Evolutionary conservation across 2,797 vertebrate genomes (phyloP), one percentile per base, ranked within the genome.

Genomic region (Ataeniobius toweri): DNA sequence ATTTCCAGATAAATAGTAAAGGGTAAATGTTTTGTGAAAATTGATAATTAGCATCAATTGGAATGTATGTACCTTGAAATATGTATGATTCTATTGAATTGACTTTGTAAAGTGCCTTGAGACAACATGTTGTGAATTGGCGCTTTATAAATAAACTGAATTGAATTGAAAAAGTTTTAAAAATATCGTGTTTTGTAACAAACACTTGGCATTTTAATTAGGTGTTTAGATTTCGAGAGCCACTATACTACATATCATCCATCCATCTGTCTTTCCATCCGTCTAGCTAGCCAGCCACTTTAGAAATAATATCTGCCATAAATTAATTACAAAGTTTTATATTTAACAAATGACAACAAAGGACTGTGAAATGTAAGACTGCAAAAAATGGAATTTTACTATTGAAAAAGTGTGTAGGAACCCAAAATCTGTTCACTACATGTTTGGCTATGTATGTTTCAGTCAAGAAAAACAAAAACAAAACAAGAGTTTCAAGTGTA

Each of bases 401-500:
- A 14, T 36, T 63, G 20, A 36, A 20, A 61, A 61, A 13, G 6
- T 61, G 28, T 20, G 16, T 8, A 36, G 31, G 16, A 20, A 63
- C 7, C 16, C 31, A 20, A 3, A 53, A 53, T 53, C 16, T 53
- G 22, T 22, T 46, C 39, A 44, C 67, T n/a, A n/a, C 24, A 69
- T n/a, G 13, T n/a, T n/a, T 69, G 22, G 39, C 2, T 16, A 14
- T 68, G 36, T 13, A 13, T 65, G 3, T 67, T 63, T 67, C 36
- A 67, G 63, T 41, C 36, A 67, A 65, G 20, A 28, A 77, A 31
- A 31, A 31, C 31, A 31, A 31, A 31, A 28, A 28, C 28, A 28
- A 28, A 68, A 81, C 44, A 53, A 70, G 59, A 20, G 74, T 71
- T 69, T 72, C 10, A 55, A 75, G 68, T 31, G 65, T 63, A 69